These are phyloP conservation scores for Gambusia affinis DNA, from an alignment of 2,113 vertebrate species.

Conservation along the genomic window DNA sequence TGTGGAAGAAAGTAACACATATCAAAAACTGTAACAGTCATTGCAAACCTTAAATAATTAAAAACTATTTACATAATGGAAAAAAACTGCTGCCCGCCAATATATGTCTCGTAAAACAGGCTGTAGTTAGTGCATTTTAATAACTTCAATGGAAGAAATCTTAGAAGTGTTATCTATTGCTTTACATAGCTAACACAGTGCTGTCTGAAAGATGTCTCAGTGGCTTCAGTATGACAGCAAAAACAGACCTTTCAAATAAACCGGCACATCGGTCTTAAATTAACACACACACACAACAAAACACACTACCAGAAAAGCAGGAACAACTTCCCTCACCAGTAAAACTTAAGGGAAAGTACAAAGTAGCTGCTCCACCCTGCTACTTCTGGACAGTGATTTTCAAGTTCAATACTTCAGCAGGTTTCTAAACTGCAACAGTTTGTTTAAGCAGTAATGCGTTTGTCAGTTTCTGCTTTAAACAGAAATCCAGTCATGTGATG, in stretches of 20 bases:
- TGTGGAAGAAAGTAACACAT: not conserved
- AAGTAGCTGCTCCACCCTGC: slow-evolving; percentile 34
- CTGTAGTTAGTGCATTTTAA: slow-evolving; percentile 13
- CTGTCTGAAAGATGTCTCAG: slow-evolving; percentile 43
- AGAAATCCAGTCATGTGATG: slow-evolving; percentile 18
- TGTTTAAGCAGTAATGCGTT: not conserved
- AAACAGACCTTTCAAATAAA: slow-evolving; percentile 39
- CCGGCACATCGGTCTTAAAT: slow-evolving; percentile 35
- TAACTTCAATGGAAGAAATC: slow-evolving; percentile 7
- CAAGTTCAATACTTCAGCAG: not conserved
- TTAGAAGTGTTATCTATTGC: slow-evolving; percentile 27
- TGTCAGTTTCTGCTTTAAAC: slow-evolving; percentile 9
- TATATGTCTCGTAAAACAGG: slow-evolving; percentile 9
- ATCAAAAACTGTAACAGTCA: slow-evolving; percentile 23
- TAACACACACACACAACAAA: not conserved
- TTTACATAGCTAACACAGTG: slow-evolving; percentile 30
- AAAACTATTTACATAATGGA: slow-evolving; percentile 47
- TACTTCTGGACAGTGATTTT: slow-evolving; percentile 41
- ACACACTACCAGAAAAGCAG: slow-evolving; percentile 7
- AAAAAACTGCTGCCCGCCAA: slow-evolving; percentile 22
- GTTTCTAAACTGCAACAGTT: slow-evolving; percentile 6
- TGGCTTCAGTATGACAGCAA: slow-evolving; percentile 27
- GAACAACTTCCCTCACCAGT: not conserved
- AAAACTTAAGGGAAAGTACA: slow-evolving; percentile 18
- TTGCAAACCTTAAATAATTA: slow-evolving; percentile 45